These are phyloP conservation scores for Blera fallax DNA, from an alignment of 2,888 invertebrate genomes.

Conservation along the genomic window DNA sequence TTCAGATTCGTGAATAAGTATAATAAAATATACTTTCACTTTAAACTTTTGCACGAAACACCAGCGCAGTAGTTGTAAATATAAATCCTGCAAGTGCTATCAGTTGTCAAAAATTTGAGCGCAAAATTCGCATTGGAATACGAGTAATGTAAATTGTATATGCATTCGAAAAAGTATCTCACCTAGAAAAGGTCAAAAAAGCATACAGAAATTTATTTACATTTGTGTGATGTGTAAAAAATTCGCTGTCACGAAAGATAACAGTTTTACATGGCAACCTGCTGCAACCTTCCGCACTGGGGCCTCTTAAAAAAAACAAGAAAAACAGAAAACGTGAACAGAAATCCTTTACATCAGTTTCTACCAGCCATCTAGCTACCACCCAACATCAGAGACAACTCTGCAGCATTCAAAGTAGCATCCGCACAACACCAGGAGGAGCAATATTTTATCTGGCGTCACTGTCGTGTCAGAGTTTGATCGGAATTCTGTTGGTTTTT, in stretches of 20 bases:
- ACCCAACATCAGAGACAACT: slow-evolving; percentile 66
- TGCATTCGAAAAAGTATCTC: slow-evolving; percentile 53
- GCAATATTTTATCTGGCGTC: slow-evolving; percentile 73
- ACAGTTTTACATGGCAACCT: slow-evolving; percentile 69
- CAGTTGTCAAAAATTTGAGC: slow-evolving; percentile 53
- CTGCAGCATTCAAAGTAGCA: slow-evolving; percentile 66
- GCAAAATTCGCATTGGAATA: slow-evolving; percentile 28
- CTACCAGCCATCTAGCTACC: slow-evolving; percentile 30
- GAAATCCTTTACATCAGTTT: slow-evolving; percentile 37
- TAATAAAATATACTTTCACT: no score
- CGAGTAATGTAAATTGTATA: slow-evolving; percentile 37
- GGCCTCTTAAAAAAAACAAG: slow-evolving; percentile 13
- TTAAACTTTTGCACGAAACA: no score
- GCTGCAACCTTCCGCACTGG: slow-evolving; percentile 68
- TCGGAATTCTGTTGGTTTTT: slow-evolving; percentile 62
- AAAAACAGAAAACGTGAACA: slow-evolving; percentile 13
- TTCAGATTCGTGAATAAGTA: no score
- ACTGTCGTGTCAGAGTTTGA: slow-evolving; percentile 73
- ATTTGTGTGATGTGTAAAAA: slow-evolving; percentile 68
- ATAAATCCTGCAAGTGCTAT: neutral
- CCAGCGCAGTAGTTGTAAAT: no score
- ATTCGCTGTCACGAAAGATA: slow-evolving; percentile 69
- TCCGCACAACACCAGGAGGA: slow-evolving; percentile 63
- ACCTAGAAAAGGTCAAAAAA: slow-evolving; percentile 5
- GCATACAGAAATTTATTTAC: slow-evolving; percentile 49